Conservation (phyloP, 2,888 invertebrate genomes). For the Hartigia nigra region DNA sequence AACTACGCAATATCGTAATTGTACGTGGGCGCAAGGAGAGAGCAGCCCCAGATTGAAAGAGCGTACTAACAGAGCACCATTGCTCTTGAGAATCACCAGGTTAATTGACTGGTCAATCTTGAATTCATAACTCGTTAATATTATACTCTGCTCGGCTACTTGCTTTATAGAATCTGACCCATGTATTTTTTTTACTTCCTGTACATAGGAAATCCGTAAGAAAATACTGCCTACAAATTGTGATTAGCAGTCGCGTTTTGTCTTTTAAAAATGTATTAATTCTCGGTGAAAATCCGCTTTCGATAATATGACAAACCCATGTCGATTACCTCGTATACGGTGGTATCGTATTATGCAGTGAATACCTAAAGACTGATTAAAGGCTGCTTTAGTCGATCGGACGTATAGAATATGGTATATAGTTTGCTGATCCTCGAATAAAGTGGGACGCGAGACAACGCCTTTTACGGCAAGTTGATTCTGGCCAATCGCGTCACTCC, state of each 20-base stretch:
- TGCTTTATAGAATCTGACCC: neutral
- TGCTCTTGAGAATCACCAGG: neutral
- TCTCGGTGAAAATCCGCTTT: neutral
- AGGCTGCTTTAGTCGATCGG: neutral
- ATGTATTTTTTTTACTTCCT: too few relatives aligned
- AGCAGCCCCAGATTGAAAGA: neutral
- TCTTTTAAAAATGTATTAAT: neutral
- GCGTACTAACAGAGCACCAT: neutral
- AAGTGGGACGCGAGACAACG: constrained; percentile 50
- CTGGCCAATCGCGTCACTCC: constrained; percentile 35
- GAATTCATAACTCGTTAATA: neutral
- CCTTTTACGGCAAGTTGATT: constrained; percentile 53
- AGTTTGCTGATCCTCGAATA: constrained; percentile 20
- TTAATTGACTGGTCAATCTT: neutral
- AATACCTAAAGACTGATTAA: neutral
- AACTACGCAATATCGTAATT: neutral
- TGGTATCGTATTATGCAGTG: neutral
- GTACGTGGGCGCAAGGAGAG: too few relatives aligned
- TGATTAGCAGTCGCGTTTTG: neutral
- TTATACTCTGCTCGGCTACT: neutral
- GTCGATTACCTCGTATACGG: too few relatives aligned
- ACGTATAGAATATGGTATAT: neutral
- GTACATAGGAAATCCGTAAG: too few relatives aligned
- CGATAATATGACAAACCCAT: neutral
- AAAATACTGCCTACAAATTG: too few relatives aligned